Evolutionary conservation across 1,140 invertebrate species (phyloP).

Genomic region (Drosophila erecta): DNA sequence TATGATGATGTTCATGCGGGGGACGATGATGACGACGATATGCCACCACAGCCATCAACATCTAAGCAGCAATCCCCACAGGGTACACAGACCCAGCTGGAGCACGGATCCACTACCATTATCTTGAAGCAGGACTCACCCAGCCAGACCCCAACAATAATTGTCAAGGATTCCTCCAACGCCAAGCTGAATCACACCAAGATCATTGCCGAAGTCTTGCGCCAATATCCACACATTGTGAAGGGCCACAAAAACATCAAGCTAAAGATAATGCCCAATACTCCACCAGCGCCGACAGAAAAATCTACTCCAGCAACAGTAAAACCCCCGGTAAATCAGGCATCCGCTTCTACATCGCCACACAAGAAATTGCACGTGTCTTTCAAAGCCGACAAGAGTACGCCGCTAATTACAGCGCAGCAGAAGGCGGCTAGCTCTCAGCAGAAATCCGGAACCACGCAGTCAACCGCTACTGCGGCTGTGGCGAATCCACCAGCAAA

Average conservation of each 20-base stretch:
- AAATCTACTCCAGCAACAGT: slow-evolving; percentile 18
- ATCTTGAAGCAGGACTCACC: slow-evolving; percentile 76
- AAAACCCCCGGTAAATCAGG: slow-evolving; percentile 34
- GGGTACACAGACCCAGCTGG: slow-evolving; percentile 61
- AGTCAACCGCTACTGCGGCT: slow-evolving; percentile 11
- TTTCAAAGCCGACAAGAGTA: slow-evolving; percentile 59
- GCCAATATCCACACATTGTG: slow-evolving; percentile 94
- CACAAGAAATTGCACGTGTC: slow-evolving; percentile 71
- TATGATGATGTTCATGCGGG: slow-evolving; percentile 86
- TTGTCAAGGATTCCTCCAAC: slow-evolving; percentile 85
- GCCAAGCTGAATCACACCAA: slow-evolving; percentile 91
- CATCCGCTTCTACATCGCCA: slow-evolving; percentile 55
- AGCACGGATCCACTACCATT: slow-evolving; percentile 77
- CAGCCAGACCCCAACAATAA: slow-evolving; percentile 78
- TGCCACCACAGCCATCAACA: slow-evolving; percentile 63
- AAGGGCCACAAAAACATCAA: slow-evolving; percentile 95
- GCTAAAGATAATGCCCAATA: slow-evolving; percentile 91
- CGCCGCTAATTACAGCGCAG: slow-evolving; percentile 61
- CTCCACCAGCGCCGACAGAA: slow-evolving; percentile 26
- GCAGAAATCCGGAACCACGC: slow-evolving; percentile 34
- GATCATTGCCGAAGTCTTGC: slow-evolving; percentile 93
- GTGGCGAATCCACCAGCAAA: slow-evolving; percentile 74
- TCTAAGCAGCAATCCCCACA: slow-evolving; percentile 57
- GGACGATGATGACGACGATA: slow-evolving; percentile 84
- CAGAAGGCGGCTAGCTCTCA: slow-evolving; percentile 46